Evolutionary conservation across 1,140 invertebrate species (phyloP).

Genomic region (Caerostris darwini): DNA sequence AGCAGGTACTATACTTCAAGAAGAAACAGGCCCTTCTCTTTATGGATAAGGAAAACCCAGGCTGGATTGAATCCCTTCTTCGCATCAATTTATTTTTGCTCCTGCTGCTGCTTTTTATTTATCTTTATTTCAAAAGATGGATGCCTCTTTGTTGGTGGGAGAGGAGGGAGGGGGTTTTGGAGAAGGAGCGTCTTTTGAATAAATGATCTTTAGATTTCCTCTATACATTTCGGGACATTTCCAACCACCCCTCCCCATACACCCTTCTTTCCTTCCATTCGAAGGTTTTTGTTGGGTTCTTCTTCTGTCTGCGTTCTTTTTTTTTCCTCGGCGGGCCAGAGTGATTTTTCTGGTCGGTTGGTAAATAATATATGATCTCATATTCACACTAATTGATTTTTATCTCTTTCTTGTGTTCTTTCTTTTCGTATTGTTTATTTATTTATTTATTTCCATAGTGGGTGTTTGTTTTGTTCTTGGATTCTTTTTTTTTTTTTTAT

Average conservation of each 20-base stretch:
- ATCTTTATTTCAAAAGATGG: neutral
- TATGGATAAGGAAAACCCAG: neutral
- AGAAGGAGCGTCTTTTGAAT: slow-evolving; percentile 20
- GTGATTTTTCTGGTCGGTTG: slow-evolving; percentile 47
- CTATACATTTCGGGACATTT: slow-evolving; percentile 41
- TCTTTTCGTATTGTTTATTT: slow-evolving; percentile 24
- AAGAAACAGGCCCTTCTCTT: neutral
- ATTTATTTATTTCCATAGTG: neutral
- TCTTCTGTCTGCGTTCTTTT: neutral
- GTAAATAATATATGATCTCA: slow-evolving; percentile 53
- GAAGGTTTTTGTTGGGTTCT: neutral
- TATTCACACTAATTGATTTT: slow-evolving; percentile 59
- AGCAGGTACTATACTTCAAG: neutral
- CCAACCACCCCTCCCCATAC: neutral
- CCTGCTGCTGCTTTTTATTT: neutral
- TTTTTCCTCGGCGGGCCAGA: neutral
- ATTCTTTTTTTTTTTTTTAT: neutral
- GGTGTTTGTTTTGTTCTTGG: neutral
- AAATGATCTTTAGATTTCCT: slow-evolving; percentile 59
- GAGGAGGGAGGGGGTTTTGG: neutral
- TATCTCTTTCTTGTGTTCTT: slow-evolving; percentile 36
- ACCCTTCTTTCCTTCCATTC: neutral
- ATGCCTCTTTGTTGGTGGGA: neutral
- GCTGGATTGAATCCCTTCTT: neutral
- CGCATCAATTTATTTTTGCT: slow-evolving; percentile 17